Base-by-base conservation (phyloP, 2,113 vertebrate species). In the Rhagologus leucostigma region DNA sequence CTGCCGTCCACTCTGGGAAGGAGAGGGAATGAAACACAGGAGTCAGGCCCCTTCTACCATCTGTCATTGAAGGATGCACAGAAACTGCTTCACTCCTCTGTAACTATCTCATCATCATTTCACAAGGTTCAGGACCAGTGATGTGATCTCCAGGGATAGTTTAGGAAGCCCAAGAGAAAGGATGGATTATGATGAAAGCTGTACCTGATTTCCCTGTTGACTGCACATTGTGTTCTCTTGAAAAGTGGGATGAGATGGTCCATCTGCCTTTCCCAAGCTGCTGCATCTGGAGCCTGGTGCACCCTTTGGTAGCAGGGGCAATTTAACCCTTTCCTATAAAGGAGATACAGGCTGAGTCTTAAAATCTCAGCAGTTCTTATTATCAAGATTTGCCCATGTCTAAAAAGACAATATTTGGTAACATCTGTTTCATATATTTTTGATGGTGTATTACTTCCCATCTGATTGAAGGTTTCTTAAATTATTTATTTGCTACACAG, bases 271-370 rank as follows among this genome's bases (percentile, higher is more conserved):
- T 68, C 13, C 49, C n/a, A 47, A 16, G 35, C 11, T 59, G 22
- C 42, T 78, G 37, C 1, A 0, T 22, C 13, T 29, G 2, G 0
- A 70, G 17, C 6, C 32, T 2, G 0, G 1, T 5, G 12, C 2
- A 4, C 7, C 6, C 15, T 63, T 33, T 44, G 21, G 10, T 6
- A 69, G 24, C 35, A 33, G 56, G 6, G 16, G 3, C 3, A 64
- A 23, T 41, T 64, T 76, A 6, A 14, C 19, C 7, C 27, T 69
- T 35, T 47, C 27, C 13, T 9, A 6, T 19, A 37, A 37, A 11
- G 11, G 27, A 74, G 49, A 17, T 8, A 41, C 6, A 62, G 19
- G 22, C 14, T 27, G 10, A 16, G 19, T 42, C 26, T 63, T 12
- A 62, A 62, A 74, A 87, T 57, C 59, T 46, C 39, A 30, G 16